Percentiles rank a stretch among this genome's conserved stretches.
Conservation (phyloP, 2,888 invertebrate genomes). For the Lithophane socia region DNA sequence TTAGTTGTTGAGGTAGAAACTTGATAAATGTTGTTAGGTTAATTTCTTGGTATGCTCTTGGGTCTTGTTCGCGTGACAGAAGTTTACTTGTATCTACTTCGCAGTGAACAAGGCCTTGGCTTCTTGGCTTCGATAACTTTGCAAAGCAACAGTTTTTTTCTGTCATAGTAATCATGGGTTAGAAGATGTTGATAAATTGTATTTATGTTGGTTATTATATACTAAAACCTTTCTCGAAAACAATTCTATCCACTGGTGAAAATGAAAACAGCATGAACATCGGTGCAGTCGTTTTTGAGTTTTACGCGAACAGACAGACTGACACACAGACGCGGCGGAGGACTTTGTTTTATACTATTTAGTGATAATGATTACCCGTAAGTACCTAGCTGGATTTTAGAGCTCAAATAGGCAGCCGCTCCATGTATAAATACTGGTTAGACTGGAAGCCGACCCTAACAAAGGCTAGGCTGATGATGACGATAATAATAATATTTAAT, state of each 20-base stretch:
- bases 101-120: not conserved
- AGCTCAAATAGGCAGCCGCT: too few relatives aligned
- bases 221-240: too few relatives aligned
- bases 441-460: not conserved
- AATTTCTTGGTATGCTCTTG: conserved; percentile 28
- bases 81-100: conserved; percentile 25
- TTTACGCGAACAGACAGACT: too few relatives aligned
- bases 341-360: too few relatives aligned
- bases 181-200: not conserved
- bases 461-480: not conserved
- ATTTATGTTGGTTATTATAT: not conserved
- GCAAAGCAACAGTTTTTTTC: not conserved
- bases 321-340: too few relatives aligned
- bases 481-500: not conserved
- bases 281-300: too few relatives aligned
- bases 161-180: not conserved
- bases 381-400: not conserved
- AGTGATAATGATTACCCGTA: not conserved
- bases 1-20: conserved; percentile 15
- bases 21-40: conserved; percentile 20
- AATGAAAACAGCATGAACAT: too few relatives aligned
- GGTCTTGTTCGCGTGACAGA: conserved; percentile 2
- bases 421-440: not conserved
- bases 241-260: too few relatives aligned
- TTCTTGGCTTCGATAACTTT: conserved; percentile 17